Evolutionary conservation across 2,797 vertebrate genomes (phyloP).

Genomic region (Epinephelus malabaricus): DNA sequence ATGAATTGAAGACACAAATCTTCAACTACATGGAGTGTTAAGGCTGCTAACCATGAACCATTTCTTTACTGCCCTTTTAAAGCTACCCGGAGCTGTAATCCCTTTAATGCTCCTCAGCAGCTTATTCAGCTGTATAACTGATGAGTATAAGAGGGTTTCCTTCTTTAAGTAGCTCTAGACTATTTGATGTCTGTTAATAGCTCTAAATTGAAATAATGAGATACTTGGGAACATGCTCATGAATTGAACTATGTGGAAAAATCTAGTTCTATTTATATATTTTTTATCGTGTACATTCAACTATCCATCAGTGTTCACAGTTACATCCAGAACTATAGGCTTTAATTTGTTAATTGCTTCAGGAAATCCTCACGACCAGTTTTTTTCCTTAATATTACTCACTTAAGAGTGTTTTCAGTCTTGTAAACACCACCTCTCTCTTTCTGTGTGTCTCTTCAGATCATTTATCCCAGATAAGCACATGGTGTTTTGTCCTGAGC

Average conservation of each 20-base stretch:
- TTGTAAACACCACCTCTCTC: background rate
- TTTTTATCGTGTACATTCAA: background rate
- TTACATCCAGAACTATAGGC: background rate
- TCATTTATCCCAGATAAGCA: slow-evolving; percentile 99
- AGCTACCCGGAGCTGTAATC: slow-evolving; percentile 43
- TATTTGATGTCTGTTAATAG: slow-evolving; percentile 9
- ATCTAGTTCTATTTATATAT: background rate
- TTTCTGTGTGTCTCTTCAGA: slow-evolving; percentile 75
- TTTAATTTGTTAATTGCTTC: background rate
- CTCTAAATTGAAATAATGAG: slow-evolving; percentile 13
- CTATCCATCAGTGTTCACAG: background rate
- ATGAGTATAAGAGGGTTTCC: slow-evolving; percentile 45
- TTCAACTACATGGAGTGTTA: background rate
- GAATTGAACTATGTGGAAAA: background rate
- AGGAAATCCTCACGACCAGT: background rate
- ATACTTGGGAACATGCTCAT: background rate
- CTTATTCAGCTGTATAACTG: slow-evolving; percentile 41
- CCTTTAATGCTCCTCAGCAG: slow-evolving; percentile 32
- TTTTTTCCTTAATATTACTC: background rate
- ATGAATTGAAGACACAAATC: background rate
- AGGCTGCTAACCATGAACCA: background rate
- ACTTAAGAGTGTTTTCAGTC: background rate
- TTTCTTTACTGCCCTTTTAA: slow-evolving; percentile 38
- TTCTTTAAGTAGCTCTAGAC: slow-evolving; percentile 26
- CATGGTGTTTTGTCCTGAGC: slow-evolving; percentile 98